phyloP scores from a whole-genome alignment of 2,888 invertebrate genomes.

The Blastobasis lacticolella region DNA sequence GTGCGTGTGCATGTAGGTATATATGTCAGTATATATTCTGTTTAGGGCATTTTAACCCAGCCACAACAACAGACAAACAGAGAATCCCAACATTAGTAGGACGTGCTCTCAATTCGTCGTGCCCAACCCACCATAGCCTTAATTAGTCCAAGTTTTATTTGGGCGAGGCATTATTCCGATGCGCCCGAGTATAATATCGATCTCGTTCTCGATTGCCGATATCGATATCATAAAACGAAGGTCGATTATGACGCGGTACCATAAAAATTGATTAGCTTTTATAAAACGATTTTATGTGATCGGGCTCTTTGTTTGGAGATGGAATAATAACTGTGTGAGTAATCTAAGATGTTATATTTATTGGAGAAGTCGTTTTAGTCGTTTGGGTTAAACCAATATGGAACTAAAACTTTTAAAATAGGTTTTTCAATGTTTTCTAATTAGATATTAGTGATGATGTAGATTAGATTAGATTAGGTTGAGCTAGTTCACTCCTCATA shows the following conservation, averaged over 20 bases:
- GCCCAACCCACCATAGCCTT: slow-evolving; percentile 53
- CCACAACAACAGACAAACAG: too few relatives aligned
- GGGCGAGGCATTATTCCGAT: slow-evolving; percentile 39
- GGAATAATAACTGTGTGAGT: too few relatives aligned
- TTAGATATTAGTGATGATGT: too few relatives aligned
- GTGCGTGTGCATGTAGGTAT: not conserved
- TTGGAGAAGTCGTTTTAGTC: too few relatives aligned
- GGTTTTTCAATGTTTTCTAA: too few relatives aligned
- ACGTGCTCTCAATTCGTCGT: slow-evolving; percentile 48
- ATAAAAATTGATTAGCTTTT: not conserved
- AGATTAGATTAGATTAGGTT: too few relatives aligned
- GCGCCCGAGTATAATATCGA: slow-evolving; percentile 30
- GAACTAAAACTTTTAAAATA: too few relatives aligned
- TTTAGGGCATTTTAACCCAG: too few relatives aligned
- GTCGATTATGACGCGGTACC: not conserved
- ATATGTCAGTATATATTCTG: slow-evolving; percentile 29
- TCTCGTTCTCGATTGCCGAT: slow-evolving; percentile 30
- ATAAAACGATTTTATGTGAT: not conserved
- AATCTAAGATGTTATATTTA: too few relatives aligned
- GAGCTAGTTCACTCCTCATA: too few relatives aligned
- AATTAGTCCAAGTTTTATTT: slow-evolving; percentile 60
- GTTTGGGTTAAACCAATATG: too few relatives aligned
- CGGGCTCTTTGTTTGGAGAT: too few relatives aligned
- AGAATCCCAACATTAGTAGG: slow-evolving; percentile 8
- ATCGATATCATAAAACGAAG: slow-evolving; percentile 9